Conservation (phyloP, 2,113 vertebrate genomes). For the Willisornis vidua region DNA sequence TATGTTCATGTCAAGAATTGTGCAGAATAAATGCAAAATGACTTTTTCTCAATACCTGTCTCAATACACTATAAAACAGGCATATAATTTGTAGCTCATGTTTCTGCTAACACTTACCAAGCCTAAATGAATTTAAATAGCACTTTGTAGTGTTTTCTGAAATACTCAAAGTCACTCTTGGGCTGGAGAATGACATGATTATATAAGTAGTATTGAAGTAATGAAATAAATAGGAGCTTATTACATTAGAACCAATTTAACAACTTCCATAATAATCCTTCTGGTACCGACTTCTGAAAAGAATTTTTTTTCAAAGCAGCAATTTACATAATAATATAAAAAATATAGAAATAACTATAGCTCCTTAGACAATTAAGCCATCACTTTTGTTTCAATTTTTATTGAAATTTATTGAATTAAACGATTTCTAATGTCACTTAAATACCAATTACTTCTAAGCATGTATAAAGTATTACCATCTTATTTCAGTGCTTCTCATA, state of each 20-base stretch:
- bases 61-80: background rate
- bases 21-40: background rate
- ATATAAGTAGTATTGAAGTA: background rate
- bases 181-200: background rate
- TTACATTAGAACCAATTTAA: background rate
- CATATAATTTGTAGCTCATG: background rate
- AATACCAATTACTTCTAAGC: background rate
- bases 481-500: background rate
- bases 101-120: background rate
- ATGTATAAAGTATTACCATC: background rate
- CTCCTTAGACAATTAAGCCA: background rate
- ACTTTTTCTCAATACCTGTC: background rate
- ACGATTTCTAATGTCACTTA: background rate
- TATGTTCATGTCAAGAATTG: background rate
- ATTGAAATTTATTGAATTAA: background rate
- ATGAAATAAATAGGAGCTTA: background rate
- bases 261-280: background rate
- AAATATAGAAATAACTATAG: background rate
- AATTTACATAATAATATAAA: background rate
- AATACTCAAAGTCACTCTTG: background rate
- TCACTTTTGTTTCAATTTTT: background rate
- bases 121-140: background rate
- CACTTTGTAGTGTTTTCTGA: background rate
- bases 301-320: background rate
- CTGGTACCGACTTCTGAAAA: background rate